Base-by-base conservation (phyloP, 2,797 vertebrate species). In the Ctenochaetus hawaiiensis region DNA sequence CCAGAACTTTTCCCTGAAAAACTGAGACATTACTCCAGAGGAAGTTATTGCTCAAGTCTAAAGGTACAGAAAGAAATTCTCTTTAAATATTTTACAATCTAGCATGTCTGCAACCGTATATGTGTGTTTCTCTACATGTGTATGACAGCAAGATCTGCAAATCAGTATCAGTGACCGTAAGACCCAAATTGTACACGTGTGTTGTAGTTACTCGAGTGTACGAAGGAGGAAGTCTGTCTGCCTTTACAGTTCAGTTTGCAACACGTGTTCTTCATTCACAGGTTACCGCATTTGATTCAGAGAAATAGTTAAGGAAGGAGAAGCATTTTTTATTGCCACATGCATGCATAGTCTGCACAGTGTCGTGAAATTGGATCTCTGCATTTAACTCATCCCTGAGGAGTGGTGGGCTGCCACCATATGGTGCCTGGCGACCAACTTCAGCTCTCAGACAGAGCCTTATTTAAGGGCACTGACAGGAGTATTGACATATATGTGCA, bases 61-160 rank as follows among this genome's bases (percentile, higher is more conserved):
- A 87, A 93, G 92, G 92, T 93, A 94, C 71, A 81, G 83, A 48
- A 77, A 77, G 37, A 68, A 30, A 11, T 82, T 89, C 48, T 82
- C 30, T 57, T 9, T 75, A 10, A 18, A 8, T 6, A 23, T 79
- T 75, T 78, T 69, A 43, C 8, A 1, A 60, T 80, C 73, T 69
- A 10, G 23, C 60, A 16, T 70, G 41, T 67, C 6, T 71, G 13
- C 20, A 47, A 43, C 22, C 66, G 41, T 73, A 34, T 77, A 26
- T 83, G 53, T 81, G 63, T 77, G 30, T 75, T n/a, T 61, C 2
- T 9, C 8, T 66, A 37, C 20, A 2, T 72, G 63, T 72, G 74
- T 69, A 61, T 43, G 22, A 63, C 60, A 43, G 39, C 22, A 43
- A 54, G 30, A 57, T 34, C 22, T 44, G 53, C 51, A 44, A 66